These are phyloP conservation scores for Siphonodentalium dalli DNA, from an alignment of 2,888 invertebrate species.

Conservation along the genomic window DNA sequence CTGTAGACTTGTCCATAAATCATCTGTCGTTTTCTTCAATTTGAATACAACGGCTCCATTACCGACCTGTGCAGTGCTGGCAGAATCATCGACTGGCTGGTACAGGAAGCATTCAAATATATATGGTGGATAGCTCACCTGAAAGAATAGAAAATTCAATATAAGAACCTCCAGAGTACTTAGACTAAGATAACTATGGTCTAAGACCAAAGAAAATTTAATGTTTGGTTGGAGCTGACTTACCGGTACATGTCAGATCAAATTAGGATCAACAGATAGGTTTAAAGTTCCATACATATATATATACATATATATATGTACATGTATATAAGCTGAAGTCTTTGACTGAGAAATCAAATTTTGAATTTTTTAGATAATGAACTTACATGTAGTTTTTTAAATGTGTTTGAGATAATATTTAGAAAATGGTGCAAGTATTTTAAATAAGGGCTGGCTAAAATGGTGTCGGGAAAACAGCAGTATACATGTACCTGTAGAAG, in stretches of 20 bases:
- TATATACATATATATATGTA: not conserved
- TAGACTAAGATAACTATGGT: too few species aligned
- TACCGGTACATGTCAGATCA: not conserved
- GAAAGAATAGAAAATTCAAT: conserved; percentile 29
- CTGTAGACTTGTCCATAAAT: conserved; percentile 55
- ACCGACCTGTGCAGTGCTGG: conserved; percentile 74
- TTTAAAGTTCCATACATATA: not conserved
- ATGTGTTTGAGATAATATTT: too few species aligned
- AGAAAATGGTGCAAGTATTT: too few species aligned
- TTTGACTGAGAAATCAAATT: too few species aligned
- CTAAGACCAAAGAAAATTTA: too few species aligned
- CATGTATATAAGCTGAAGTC: not conserved
- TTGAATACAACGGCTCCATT: conserved; percentile 74
- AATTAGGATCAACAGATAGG: not conserved
- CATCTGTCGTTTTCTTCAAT: conserved; percentile 71
- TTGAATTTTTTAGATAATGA: too few species aligned
- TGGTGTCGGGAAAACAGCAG: too few species aligned
- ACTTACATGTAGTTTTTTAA: too few species aligned
- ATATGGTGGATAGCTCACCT: conserved; percentile 76
- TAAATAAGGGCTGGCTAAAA: too few species aligned
- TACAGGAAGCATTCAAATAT: conserved; percentile 79
- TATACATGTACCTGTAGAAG: too few species aligned
- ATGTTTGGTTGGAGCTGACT: too few species aligned
- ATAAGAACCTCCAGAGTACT: too few species aligned
- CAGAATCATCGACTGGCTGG: conserved; percentile 71